Conservation (phyloP, 2,888 invertebrate genomes). For the Thera britannica region DNA sequence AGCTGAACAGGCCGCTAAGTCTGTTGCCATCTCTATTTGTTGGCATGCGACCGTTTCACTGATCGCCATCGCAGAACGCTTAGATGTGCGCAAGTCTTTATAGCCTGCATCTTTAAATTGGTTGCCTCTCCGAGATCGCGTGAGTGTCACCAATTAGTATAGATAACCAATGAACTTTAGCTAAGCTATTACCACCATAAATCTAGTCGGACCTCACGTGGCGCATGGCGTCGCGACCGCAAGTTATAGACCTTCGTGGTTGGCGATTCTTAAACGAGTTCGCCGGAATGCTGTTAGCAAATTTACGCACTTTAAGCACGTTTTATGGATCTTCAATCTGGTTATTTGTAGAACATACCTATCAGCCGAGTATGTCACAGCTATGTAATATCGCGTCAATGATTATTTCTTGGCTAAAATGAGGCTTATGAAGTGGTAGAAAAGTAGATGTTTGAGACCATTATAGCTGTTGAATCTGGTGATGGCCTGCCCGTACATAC, state of each 20-base stretch:
- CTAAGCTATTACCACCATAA: constrained; percentile 13
- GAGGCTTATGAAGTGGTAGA: no score
- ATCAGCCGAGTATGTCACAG: not conserved
- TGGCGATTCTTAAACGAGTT: constrained; percentile 19
- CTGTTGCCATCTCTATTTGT: no score
- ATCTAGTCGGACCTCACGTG: constrained; percentile 20
- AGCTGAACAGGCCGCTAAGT: no score
- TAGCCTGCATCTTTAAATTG: no score
- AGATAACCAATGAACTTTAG: constrained; percentile 7
- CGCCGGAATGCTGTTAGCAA: constrained; percentile 23
- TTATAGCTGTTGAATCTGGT: no score
- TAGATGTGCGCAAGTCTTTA: no score
- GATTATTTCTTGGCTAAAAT: not conserved
- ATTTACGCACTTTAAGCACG: constrained; percentile 27
- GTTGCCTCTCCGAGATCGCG: constrained; percentile 12
- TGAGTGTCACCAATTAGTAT: constrained; percentile 12
- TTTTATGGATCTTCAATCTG: constrained; percentile 16
- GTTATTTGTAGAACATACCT: constrained; percentile 11
- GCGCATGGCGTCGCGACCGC: constrained; percentile 12
- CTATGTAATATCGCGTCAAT: not conserved
- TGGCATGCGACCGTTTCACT: no score
- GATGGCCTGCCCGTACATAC: no score
- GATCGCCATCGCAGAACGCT: no score
- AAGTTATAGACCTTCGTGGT: constrained; percentile 17
- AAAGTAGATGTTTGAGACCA: no score